Percentiles rank a stretch among this genome's conserved stretches.
Conservation (phyloP, 1,140 invertebrate genomes). For the Piezodorus guildinii region DNA sequence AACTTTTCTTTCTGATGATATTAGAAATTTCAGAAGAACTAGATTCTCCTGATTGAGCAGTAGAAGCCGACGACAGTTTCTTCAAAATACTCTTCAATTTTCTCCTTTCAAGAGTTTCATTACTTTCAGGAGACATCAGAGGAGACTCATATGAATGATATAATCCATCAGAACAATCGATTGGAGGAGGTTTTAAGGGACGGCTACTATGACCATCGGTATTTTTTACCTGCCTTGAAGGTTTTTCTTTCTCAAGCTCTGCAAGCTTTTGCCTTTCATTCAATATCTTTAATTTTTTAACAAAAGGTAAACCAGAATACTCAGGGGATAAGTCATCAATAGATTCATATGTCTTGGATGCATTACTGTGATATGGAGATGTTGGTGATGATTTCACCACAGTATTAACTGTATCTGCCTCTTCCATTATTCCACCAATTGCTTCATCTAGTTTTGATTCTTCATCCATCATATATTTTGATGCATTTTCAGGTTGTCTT, state of each 20-base stretch:
- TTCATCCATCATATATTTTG: no score
- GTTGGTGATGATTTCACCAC: background rate
- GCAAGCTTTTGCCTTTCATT: slow-evolving; percentile 77
- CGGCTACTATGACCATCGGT: no score
- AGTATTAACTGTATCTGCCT: no score
- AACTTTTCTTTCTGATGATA: slow-evolving; percentile 36
- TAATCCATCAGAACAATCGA: no score
- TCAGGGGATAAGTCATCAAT: slow-evolving; percentile 79
- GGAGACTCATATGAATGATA: background rate
- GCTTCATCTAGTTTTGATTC: no score
- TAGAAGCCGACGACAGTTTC: slow-evolving; percentile 45
- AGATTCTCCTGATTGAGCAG: slow-evolving; percentile 31
- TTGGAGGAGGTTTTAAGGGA: no score
- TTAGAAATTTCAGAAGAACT: slow-evolving; percentile 31
- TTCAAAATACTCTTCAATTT: slow-evolving; percentile 77
- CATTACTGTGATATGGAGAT: background rate
- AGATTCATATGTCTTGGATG: slow-evolving; percentile 45
- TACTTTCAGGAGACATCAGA: slow-evolving; percentile 51
- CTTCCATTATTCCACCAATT: no score
- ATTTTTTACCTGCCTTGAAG: background rate
- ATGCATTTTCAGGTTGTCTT: no score
- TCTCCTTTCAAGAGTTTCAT: slow-evolving; percentile 68
- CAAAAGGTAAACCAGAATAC: slow-evolving; percentile 73
- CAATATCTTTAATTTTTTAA: slow-evolving; percentile 76
- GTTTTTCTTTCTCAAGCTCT: slow-evolving; percentile 47